Evolutionary conservation across 2,797 vertebrate genomes (phyloP).

Genomic region (Salmo trutta): DNA sequence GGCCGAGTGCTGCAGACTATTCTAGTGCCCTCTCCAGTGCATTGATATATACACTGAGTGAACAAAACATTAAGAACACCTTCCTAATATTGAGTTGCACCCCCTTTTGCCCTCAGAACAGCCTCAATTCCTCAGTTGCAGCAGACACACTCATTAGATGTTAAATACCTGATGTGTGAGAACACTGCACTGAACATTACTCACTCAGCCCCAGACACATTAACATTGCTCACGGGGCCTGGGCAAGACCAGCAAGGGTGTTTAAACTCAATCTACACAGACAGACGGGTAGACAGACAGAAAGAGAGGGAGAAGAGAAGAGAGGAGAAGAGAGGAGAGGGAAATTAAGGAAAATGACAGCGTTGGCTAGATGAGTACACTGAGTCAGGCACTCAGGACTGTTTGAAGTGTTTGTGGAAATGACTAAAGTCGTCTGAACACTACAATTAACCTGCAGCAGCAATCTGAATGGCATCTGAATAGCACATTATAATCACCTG

Average conservation of each 20-base stretch:
- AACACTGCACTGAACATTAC: neutral
- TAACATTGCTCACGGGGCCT: neutral
- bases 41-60: too few species aligned
- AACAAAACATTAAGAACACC: too few species aligned
- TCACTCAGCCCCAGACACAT: neutral
- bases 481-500: conserved; percentile 19
- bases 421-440: conserved; percentile 6
- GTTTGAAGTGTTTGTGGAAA: conserved; percentile 4
- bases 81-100: too few species aligned
- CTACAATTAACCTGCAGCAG: conserved; percentile 33
- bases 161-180: conserved; percentile 2
- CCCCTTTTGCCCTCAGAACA: too few species aligned
- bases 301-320: neutral
- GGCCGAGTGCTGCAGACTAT: too few species aligned
- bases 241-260: too few species aligned
- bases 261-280: neutral
- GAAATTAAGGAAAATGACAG: conserved; percentile 12
- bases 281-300: neutral
- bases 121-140: too few species aligned
- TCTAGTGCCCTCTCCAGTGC: too few species aligned
- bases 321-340: neutral
- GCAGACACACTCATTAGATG: neutral
- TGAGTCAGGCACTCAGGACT: conserved; percentile 1
- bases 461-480: conserved; percentile 35
- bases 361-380: conserved; percentile 12